A percentile compares a stretch with the other conserved stretches of the same genome.
Conservation (phyloP, 2,113 vertebrate genomes). For the Mustela nigripes region DNA sequence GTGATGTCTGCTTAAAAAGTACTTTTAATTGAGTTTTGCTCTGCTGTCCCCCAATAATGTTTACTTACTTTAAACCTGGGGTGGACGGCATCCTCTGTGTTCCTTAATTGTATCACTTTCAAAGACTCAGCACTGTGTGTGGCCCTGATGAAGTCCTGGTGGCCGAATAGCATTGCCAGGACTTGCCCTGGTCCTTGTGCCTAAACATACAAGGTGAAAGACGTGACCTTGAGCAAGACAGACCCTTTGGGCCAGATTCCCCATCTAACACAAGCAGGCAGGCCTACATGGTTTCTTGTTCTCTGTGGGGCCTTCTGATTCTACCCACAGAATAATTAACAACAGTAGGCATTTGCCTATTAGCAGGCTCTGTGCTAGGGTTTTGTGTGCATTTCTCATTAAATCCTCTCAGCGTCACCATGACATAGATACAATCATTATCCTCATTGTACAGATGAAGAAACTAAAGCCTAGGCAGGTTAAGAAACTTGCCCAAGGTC, state of each 20-base stretch:
- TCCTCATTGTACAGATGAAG: neutral
- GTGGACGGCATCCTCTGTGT: neutral
- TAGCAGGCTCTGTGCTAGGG: neutral
- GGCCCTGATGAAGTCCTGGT: neutral
- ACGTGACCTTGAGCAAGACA: neutral
- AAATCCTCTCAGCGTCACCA: neutral
- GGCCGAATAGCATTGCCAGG: neutral
- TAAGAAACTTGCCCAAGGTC: neutral
- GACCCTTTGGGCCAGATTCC: neutral
- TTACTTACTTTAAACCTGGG: neutral
- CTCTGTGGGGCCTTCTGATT: neutral
- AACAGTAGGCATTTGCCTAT: neutral
- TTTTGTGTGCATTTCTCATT: neutral
- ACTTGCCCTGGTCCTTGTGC: neutral
- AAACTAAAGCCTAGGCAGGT: neutral
- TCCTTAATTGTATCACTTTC: slow-evolving; percentile 5
- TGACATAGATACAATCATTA: neutral
- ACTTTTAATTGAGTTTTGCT: neutral
- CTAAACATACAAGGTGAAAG: neutral
- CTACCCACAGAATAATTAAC: neutral
- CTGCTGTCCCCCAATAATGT: neutral
- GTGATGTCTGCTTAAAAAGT: neutral
- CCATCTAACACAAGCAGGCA: neutral
- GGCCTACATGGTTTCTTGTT: neutral
- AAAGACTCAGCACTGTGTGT: neutral